A percentile compares a stretch with the other conserved stretches of the same genome.
phyloP scores from a whole-genome alignment of 2,888 invertebrate genomes.

The Fragum whitleyi region DNA sequence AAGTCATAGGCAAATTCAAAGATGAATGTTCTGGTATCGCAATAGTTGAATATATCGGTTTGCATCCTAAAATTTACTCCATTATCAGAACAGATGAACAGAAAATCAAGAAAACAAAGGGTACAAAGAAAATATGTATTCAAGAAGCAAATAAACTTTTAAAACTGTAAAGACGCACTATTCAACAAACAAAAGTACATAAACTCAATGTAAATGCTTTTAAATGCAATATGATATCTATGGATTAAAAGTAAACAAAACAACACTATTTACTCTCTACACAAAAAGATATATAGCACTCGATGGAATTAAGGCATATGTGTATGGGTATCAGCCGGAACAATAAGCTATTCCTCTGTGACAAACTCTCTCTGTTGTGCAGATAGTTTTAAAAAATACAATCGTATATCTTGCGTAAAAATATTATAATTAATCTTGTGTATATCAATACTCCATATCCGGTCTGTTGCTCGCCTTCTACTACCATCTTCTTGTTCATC shows the following conservation, averaged over 20 bases:
- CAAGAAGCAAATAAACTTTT: too few relatives aligned
- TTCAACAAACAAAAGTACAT: conserved; percentile 2
- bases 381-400: conserved; percentile 40
- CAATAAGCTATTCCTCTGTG: conserved; percentile 49
- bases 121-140: conserved; percentile 25
- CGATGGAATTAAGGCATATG: not conserved
- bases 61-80: conserved; percentile 50
- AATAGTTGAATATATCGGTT: conserved; percentile 42
- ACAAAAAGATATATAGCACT: not conserved
- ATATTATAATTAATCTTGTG: not conserved
- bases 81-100: conserved; percentile 26
- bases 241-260: too few relatives aligned
- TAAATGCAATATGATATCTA: not conserved
- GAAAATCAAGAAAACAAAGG: conserved; percentile 36
- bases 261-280: too few relatives aligned
- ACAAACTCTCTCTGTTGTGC: conserved; percentile 51
- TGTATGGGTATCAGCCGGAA: not conserved
- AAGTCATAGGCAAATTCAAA: too few relatives aligned
- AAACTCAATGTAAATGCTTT: not conserved
- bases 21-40: conserved; percentile 36
- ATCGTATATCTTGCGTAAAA: not conserved
- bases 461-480: too few relatives aligned
- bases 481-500: too few relatives aligned
- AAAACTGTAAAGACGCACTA: too few relatives aligned
- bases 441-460: too few relatives aligned